Base-by-base conservation (phyloP, 1,140 invertebrate species). In the Bombus waltoni region DNA sequence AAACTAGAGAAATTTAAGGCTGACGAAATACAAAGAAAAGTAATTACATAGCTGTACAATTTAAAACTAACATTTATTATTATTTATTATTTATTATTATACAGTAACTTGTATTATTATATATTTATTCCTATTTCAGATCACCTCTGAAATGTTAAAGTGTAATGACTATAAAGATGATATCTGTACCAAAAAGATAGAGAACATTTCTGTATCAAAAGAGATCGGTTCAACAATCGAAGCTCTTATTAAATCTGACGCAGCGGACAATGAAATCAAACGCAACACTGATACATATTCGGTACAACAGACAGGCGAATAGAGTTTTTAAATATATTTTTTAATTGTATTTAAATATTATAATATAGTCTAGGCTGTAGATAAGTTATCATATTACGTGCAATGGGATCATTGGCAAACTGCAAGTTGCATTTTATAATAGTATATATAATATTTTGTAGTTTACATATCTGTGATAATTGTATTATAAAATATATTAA, bases 391-490 rank as follows among this genome's bases (percentile, higher is more conserved):
- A 87, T 92, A 92, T 88, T 74, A 90, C 87, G 91, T 92, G 92
- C 92, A 92, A 92, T 92, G 88, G 86, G 89, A 91, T 91, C 90
- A 91, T 89, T 84, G 82, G 86, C 71, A 89, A 91, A 84, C 73
- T 89, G 89, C 88, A 91, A 91, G 90, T 90, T 93, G 92, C 92
- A 94, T 95, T 95, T 94, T 94, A 92, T 91, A 91, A 93, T 90
- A 91, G 93, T 88, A 85, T 93, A 94, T 89, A 94, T 88, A 90
- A 90, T 94, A 94, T 94, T 94, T 94, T 95, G 92, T 95, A 95
- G 93, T 90, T 95, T 94, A 94, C 92, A 92, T 94, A 94, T 95
- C 94, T 95, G 94, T 95, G 94, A 95, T 95, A 95, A 94, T 93
- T 93, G 93, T 95, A 95, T 93, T 94, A 93, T 94, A 94, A 93